Percentiles rank a stretch among this genome's conserved stretches.
Conservation (phyloP, 35 echinoderm and acorn worm genomes). For the Apostichopus japonicus region DNA sequence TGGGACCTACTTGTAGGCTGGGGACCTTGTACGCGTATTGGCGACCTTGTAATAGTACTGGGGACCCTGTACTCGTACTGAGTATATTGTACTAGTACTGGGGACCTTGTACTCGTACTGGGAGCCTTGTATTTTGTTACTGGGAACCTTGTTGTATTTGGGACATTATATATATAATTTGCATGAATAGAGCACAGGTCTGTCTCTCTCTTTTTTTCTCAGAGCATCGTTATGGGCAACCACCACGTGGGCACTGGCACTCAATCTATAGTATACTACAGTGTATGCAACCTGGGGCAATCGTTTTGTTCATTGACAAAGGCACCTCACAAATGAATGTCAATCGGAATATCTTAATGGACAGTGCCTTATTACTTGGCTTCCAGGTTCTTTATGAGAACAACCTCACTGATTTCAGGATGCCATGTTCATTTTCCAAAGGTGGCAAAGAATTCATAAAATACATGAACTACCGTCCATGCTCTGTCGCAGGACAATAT, state of each 20-base stretch:
- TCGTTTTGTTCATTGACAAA: constrained; percentile 30
- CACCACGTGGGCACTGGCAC: background rate
- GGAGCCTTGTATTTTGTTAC: no score
- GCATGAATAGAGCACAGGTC: no score
- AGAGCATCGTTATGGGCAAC: background rate
- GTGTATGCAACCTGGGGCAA: constrained; percentile 21
- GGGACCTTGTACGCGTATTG: no score
- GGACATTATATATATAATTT: no score
- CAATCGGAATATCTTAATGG: constrained; percentile 10
- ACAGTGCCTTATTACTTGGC: constrained; percentile 23
- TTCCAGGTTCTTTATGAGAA: background rate
- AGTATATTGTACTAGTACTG: no score
- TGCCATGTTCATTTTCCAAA: constrained; percentile 37
- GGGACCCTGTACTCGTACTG: no score
- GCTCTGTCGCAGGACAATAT: constrained; percentile 10
- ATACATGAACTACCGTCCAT: constrained; percentile 30
- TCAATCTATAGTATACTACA: constrained; percentile 39
- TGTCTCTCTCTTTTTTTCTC: background rate
- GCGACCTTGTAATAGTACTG: no score
- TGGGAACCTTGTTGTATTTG: no score
- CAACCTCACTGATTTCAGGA: constrained; percentile 7
- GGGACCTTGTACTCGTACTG: no score
- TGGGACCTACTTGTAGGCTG: no score
- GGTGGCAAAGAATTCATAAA: constrained; percentile 19
- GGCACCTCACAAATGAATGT: background rate